Base-by-base conservation (phyloP, 2,888 invertebrate species). In the Caenorhabditis japonica region DNA sequence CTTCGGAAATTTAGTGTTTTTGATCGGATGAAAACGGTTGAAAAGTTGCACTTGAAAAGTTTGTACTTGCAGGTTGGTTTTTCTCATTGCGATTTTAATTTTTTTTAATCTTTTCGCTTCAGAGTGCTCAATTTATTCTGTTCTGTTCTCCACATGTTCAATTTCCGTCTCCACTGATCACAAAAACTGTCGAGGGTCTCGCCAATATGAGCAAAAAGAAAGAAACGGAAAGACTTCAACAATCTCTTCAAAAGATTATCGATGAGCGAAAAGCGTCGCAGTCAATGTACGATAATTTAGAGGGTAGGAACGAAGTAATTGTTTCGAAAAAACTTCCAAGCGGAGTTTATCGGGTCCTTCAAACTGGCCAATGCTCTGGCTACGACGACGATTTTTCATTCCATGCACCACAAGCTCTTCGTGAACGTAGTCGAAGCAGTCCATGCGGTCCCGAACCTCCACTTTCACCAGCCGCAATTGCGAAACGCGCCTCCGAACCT, bases 371-470 rank as follows among this genome's bases (percentile, higher is more conserved):
- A n/a, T 55, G 64, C 43, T 66, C 70, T 55, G 75, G 78, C 13
- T 61, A 73, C 56, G 80, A 78, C 39, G 75, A 80, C 61, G 75
- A 80, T 39, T 78, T 78, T 74, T 51, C 69, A 1, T 76, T 78
- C 38, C 38, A 56, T 10, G 60, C 64, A n/a, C 72, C 79, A 4
- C 53, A 60, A 53, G 62, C 61, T 3, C 62, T 79, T n/a, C 58
- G 75, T n/a, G 76, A 79, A 56, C 25, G 76, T 8, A 62, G 62
- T 30, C 47, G 69, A 23, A 75, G 75, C 52, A 61, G 61, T 64
- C 79, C 79, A 19, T 62, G 74, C 30, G 43, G 46, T 41, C 58
- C 60, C 4, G 77, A 75, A 17, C 44, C 61, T 3, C 61, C 61
- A 13, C 44, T 30, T 1, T 34, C 36, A 0, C 36, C 49, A 5